phyloP scores from a whole-genome alignment of 1,140 invertebrate species.

The Drosophila jambulina region DNA sequence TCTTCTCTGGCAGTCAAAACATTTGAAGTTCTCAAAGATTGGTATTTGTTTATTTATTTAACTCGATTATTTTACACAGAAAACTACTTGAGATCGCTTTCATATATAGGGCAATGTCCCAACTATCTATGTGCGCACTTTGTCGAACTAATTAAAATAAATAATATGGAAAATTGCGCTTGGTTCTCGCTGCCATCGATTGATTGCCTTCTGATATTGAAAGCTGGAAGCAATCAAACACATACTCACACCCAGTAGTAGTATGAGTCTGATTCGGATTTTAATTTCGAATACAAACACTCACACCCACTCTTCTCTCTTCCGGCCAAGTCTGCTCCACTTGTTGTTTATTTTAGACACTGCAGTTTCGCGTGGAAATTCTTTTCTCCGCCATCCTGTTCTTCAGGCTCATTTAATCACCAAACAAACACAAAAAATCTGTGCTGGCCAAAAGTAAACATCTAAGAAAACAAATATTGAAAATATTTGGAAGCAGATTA shows the following conservation, averaged over 20 bases:
- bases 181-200: conserved; percentile 44
- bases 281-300: conserved; percentile 28
- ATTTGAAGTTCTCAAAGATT: background rate
- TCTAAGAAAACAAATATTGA: conserved; percentile 63
- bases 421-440: conserved; percentile 50
- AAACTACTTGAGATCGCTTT: conserved; percentile 31
- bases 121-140: conserved; percentile 37
- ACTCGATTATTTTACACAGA: background rate
- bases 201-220: conserved; percentile 52
- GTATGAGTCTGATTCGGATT: conserved; percentile 18
- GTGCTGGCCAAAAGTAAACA: conserved; percentile 66
- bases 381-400: conserved; percentile 14
- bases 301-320: conserved; percentile 1
- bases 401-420: conserved; percentile 53
- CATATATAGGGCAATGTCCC: conserved; percentile 41
- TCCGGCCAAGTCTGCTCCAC: conserved; percentile 11
- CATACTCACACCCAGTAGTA: conserved; percentile 1
- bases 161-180: conserved; percentile 28
- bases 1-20: background rate
- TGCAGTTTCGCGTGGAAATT: conserved; percentile 59
- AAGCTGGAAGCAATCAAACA: conserved; percentile 49
- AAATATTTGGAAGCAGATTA: conserved; percentile 57
- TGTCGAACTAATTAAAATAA: conserved; percentile 39
- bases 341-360: conserved; percentile 41
- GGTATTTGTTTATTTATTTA: conserved; percentile 16